A percentile compares a stretch with the other conserved stretches of the same genome.
Evolutionary conservation across 2,113 vertebrate genomes (phyloP).

Genomic region (Daphoenositta chrysoptera): DNA sequence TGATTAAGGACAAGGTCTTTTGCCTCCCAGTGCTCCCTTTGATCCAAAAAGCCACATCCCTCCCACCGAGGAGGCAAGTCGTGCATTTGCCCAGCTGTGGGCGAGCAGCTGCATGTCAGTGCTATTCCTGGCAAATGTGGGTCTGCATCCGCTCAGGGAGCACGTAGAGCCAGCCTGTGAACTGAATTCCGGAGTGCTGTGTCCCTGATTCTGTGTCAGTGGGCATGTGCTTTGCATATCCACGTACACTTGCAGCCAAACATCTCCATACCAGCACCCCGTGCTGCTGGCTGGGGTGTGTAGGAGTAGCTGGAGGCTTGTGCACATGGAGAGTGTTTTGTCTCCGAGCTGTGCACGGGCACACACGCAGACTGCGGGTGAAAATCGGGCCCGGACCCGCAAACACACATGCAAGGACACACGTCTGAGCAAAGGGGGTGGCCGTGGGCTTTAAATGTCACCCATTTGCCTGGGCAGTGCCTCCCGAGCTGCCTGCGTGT

Average conservation of each 20-base stretch:
- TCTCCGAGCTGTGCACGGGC: not conserved
- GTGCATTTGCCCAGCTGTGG: not conserved
- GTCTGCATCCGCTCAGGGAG: slow-evolving; percentile 17
- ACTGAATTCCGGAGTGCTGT: not conserved
- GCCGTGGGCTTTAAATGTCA: not conserved
- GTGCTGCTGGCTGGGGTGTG: not conserved
- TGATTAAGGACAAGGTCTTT: not conserved
- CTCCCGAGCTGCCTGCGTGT: not conserved
- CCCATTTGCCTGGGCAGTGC: not conserved
- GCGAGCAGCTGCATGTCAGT: not conserved
- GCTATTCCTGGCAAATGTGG: slow-evolving; percentile 29
- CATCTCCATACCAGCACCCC: not conserved
- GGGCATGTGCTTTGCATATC: not conserved
- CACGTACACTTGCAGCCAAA: not conserved
- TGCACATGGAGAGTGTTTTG: not conserved
- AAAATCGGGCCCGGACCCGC: not conserved
- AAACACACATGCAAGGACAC: not conserved
- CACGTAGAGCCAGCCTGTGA: not conserved
- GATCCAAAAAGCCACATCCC: not conserved
- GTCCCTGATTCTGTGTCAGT: not conserved
- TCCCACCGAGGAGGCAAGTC: not conserved
- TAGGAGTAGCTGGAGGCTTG: not conserved
- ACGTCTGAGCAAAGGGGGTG: not conserved
- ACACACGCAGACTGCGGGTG: not conserved
- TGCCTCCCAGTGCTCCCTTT: not conserved